phyloP scores from a whole-genome alignment of 2,113 vertebrate genomes.

The Callionymus lyra region DNA sequence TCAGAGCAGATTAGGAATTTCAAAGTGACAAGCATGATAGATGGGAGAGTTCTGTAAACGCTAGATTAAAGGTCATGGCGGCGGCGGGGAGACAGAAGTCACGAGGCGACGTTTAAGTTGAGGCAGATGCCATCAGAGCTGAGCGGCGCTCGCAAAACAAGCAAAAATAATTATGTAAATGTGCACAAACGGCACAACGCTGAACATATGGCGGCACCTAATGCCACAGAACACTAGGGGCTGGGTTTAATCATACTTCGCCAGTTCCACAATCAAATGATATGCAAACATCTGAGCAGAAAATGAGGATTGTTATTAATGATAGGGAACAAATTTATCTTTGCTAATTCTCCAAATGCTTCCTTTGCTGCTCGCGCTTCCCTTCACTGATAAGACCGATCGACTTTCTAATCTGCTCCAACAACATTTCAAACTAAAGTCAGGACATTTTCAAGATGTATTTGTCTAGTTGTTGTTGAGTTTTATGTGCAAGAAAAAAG shows the following conservation, averaged over 20 bases:
- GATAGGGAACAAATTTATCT: constrained; percentile 55
- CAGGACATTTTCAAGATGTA: constrained; percentile 8
- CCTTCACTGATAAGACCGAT: constrained; percentile 44
- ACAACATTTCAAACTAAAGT: constrained; percentile 1
- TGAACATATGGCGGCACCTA: constrained; percentile 67
- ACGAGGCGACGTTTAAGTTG: constrained; percentile 58
- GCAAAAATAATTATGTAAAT: constrained; percentile 69
- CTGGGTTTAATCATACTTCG: constrained; percentile 71
- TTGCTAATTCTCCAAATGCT: constrained; percentile 48
- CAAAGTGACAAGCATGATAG: constrained; percentile 75
- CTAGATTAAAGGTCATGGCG: constrained; percentile 71
- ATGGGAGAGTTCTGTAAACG: constrained; percentile 65
- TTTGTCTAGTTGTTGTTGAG: no score
- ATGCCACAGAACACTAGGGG: constrained; percentile 70
- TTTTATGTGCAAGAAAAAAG: no score
- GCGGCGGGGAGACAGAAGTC: constrained; percentile 41
- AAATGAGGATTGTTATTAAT: constrained; percentile 62
- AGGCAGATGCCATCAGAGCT: constrained; percentile 67
- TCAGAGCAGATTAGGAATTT: constrained; percentile 72
- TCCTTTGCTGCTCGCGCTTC: constrained; percentile 31
- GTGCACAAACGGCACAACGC: constrained; percentile 54
- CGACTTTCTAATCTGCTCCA: constrained; percentile 18
- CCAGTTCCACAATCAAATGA: constrained; percentile 73
- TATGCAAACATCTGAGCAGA: constrained; percentile 66
- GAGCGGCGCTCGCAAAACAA: constrained; percentile 51